Conservation (phyloP, 2,797 vertebrate genomes). For the Smutsia temminckii region DNA sequence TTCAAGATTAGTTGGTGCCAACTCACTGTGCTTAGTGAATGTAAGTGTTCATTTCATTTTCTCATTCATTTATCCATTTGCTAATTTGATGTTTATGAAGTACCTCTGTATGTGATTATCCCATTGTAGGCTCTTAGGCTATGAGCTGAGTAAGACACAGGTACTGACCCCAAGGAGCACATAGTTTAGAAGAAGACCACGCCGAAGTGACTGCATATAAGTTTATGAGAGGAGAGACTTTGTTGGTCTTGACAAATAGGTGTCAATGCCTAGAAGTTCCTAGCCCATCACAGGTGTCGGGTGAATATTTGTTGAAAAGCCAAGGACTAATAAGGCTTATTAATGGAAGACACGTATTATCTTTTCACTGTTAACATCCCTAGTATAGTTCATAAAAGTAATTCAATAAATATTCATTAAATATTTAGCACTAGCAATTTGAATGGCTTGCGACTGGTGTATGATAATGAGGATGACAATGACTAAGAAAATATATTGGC, state of each 20-base stretch:
- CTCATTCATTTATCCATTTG: background rate
- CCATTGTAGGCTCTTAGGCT: background rate
- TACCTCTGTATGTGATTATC: background rate
- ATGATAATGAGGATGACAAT: too few species aligned
- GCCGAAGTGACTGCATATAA: constrained; percentile 6
- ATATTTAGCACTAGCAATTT: background rate
- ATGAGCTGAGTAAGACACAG: background rate
- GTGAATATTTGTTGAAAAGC: constrained; percentile 32
- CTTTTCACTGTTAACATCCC: background rate
- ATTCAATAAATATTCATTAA: constrained; percentile 29
- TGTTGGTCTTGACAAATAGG: constrained; percentile 19
- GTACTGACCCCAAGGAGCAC: background rate
- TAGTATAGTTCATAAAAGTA: background rate
- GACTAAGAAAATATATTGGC: background rate
- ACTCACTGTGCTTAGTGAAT: background rate
- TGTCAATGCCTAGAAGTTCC: background rate
- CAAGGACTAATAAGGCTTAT: background rate
- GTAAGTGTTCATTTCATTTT: background rate
- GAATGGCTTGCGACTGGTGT: background rate
- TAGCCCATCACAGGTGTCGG: background rate
- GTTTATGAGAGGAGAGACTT: background rate
- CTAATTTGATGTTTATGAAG: background rate
- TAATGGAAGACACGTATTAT: background rate
- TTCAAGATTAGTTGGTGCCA: background rate
- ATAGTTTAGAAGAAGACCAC: background rate